phyloP scores from a whole-genome alignment of 2,797 vertebrate species.

The Pitangus sulphuratus region DNA sequence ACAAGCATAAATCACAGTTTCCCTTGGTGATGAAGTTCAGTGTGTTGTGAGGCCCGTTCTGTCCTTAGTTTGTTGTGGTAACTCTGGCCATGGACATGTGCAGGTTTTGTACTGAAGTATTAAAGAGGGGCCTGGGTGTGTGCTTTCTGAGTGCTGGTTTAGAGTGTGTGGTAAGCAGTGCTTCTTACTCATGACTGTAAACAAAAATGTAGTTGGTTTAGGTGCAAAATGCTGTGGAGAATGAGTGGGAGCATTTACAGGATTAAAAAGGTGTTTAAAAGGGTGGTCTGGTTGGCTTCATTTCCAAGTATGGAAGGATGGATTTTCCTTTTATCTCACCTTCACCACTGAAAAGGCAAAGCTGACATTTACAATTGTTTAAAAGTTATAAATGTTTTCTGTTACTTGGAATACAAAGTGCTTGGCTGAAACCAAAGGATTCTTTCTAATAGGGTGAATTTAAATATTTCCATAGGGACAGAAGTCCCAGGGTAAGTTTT shows the following conservation, averaged over 20 bases:
- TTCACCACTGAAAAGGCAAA: neutral
- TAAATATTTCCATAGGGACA: neutral
- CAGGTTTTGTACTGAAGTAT: neutral
- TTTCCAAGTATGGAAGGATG: neutral
- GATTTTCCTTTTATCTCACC: neutral
- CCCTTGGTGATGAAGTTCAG: neutral
- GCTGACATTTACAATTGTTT: neutral
- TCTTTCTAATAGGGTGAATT: neutral
- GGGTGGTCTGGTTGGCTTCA: neutral
- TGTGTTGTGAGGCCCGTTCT: neutral
- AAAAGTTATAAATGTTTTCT: neutral
- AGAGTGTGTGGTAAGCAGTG: neutral
- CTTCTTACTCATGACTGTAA: neutral
- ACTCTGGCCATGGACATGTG: neutral
- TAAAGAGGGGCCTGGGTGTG: neutral
- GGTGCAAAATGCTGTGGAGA: neutral
- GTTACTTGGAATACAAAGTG: neutral
- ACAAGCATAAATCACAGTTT: slow-evolving; percentile 5
- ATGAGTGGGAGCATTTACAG: neutral
- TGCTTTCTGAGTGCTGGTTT: slow-evolving; percentile 9
- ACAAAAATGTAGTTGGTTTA: neutral
- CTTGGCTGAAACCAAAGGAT: neutral
- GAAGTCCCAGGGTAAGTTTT: neutral
- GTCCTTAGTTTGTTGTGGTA: neutral
- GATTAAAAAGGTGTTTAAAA: neutral